Evolutionary conservation across 2,888 invertebrate genomes (phyloP).

Genomic region (Mantis religiosa): DNA sequence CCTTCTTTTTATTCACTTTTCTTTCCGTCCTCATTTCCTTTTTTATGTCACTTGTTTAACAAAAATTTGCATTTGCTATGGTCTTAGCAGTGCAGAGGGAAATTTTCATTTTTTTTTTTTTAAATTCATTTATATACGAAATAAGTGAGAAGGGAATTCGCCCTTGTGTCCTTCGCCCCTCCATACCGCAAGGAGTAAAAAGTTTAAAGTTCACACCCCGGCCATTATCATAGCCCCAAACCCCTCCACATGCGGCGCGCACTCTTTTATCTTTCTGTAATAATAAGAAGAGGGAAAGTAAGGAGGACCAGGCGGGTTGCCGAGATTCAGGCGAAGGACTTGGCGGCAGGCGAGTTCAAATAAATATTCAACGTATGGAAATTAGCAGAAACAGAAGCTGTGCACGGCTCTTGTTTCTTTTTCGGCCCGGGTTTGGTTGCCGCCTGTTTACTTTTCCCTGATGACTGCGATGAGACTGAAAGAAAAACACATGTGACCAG

Average conservation of each 20-base stretch:
- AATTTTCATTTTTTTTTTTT: neutral
- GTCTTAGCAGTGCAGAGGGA: neutral
- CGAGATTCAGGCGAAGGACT: neutral
- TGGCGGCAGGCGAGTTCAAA: neutral
- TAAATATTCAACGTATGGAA: slow-evolving; percentile 29
- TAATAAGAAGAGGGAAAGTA: neutral
- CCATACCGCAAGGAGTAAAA: slow-evolving; percentile 11
- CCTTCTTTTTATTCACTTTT: neutral
- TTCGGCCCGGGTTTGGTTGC: neutral
- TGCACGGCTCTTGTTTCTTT: neutral
- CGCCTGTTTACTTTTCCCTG: slow-evolving; percentile 5
- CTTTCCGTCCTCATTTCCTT: neutral
- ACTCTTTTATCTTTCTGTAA: slow-evolving; percentile 3
- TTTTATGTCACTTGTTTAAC: neutral
- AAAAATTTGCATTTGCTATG: neutral
- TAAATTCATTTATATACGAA: neutral
- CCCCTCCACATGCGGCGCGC: neutral
- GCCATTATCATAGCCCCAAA: slow-evolving; percentile 7
- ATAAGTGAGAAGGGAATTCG: neutral
- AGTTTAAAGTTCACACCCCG: slow-evolving; percentile 19
- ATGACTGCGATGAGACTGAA: neutral
- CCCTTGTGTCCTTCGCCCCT: neutral
- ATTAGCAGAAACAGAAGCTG: slow-evolving; percentile 5
- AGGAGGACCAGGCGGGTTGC: neutral
- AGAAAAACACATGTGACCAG: neutral